A percentile compares a stretch with the other conserved stretches of the same genome.
Evolutionary conservation across 2,888 invertebrate species (phyloP).

Genomic region (Ophraella communa): DNA sequence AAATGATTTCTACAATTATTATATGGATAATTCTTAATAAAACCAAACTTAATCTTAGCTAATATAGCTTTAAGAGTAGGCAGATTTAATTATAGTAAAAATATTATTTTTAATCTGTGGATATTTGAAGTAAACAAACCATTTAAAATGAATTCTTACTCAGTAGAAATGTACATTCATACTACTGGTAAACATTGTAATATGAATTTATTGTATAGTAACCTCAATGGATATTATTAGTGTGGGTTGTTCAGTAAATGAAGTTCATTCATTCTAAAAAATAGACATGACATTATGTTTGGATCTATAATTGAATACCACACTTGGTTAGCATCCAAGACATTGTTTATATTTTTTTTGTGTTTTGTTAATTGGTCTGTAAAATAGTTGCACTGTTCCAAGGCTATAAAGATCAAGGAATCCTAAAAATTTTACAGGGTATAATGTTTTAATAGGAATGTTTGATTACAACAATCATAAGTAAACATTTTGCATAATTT

Average conservation of each 20-base stretch:
- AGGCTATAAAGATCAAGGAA: neutral
- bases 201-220: neutral
- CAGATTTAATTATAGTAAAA: too few species aligned
- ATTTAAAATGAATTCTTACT: neutral
- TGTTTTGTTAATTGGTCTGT: neutral
- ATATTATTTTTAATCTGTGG: too few species aligned
- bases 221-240: neutral
- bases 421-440: conserved; percentile 1
- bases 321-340: neutral
- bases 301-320: neutral
- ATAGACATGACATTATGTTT: conserved; percentile 5
- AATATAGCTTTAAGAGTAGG: too few species aligned
- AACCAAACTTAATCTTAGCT: too few species aligned
- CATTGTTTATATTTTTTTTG: conserved; percentile 6
- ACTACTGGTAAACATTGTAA: neutral
- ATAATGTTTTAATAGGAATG: too few species aligned
- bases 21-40: too few species aligned
- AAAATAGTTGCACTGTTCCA: conserved; percentile 1
- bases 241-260: neutral
- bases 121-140: neutral
- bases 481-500: too few species aligned
- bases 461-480: too few species aligned
- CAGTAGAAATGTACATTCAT: neutral
- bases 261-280: conserved; percentile 8
- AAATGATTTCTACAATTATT: too few species aligned